These are phyloP conservation scores for Bombus balteatus DNA, from an alignment of 1,140 invertebrate species.

Conservation along the genomic window DNA sequence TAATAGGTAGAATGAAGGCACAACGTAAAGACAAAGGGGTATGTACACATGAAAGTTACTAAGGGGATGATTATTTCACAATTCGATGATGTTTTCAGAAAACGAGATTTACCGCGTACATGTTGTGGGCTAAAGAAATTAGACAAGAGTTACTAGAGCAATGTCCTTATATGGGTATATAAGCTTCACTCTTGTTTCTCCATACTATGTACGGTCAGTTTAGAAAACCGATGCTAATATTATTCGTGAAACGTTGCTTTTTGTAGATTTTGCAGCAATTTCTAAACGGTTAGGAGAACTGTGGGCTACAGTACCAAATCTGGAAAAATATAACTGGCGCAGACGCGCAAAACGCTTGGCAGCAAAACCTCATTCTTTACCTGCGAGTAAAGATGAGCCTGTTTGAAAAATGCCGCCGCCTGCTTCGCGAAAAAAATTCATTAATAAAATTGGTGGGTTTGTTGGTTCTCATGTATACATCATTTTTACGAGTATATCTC, in stretches of 20 bases:
- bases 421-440: slow-evolving; percentile 79
- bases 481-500: slow-evolving; percentile 42
- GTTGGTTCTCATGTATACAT: slow-evolving; percentile 51
- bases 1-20: slow-evolving; percentile 87
- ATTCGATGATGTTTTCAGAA: slow-evolving; percentile 83
- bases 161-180: slow-evolving; percentile 89
- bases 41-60: slow-evolving; percentile 67
- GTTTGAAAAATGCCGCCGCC: slow-evolving; percentile 80
- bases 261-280: slow-evolving; percentile 89
- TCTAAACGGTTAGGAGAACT: slow-evolving; percentile 92
- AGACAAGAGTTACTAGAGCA: slow-evolving; percentile 88
- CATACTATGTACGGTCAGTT: slow-evolving; percentile 3
- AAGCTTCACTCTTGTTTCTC: slow-evolving; percentile 50
- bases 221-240: slow-evolving; percentile 59
- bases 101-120: slow-evolving; percentile 93
- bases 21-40: slow-evolving; percentile 91
- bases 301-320: slow-evolving; percentile 89
- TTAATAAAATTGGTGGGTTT: slow-evolving; percentile 81
- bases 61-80: slow-evolving; percentile 50
- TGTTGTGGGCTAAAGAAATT: slow-evolving; percentile 93
- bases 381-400: slow-evolving; percentile 73
- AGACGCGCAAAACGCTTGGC: slow-evolving; percentile 88
- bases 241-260: slow-evolving; percentile 72
- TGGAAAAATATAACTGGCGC: slow-evolving; percentile 88
- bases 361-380: slow-evolving; percentile 78